Evolutionary conservation across 1,140 invertebrate genomes (phyloP), one percentile per base, ranked within the genome.

Genomic region (Calosoma granatense): DNA sequence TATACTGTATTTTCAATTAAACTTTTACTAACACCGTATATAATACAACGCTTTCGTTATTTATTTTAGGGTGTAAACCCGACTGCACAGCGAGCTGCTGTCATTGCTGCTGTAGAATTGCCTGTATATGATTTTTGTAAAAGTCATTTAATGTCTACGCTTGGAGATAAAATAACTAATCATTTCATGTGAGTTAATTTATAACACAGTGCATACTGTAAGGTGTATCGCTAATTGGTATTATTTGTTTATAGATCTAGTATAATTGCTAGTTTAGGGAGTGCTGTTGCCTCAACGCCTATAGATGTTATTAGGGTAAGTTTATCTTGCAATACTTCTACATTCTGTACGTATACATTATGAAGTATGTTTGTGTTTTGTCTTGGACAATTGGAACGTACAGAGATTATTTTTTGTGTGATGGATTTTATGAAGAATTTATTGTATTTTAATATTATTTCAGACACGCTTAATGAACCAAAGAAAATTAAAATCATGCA

Each of bases 391-490:
- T n/a, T n/a, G n/a, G 14, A 39, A 60, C 22, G 6, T 20, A 47
- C 9, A 1, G 14, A 53, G 52, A 22, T 41, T 51, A n/a, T 30
- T 57, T 55, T 57, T 19, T 36, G 22, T 56, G 20, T 26, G 22
- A n/a, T 53, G 41, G 20, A 1, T n/a, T n/a, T 14, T 1, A 2
- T 17, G 11, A 51, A n/a, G 22, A 0, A 17, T 20, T 30, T 55
- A 51, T 47, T 52, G 21, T 26, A 23, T 52, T 52, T 39, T 58
- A 9, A 54, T 57, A 54, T 55, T n/a, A 51, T 61, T 81, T 59
- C 72, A 95, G 92, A 97, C 94, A 15, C 81, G 94, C 58, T 72
- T 94, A 61, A 97, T 97, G 94, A 94, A 90, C 74, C 86, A 90
- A 76, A 81, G 79, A 59, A 81, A 82, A 68, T 69, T 87, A 56